Evolutionary conservation across 1,140 invertebrate genomes (phyloP).

Genomic region (Acromyrmex charruanus): DNA sequence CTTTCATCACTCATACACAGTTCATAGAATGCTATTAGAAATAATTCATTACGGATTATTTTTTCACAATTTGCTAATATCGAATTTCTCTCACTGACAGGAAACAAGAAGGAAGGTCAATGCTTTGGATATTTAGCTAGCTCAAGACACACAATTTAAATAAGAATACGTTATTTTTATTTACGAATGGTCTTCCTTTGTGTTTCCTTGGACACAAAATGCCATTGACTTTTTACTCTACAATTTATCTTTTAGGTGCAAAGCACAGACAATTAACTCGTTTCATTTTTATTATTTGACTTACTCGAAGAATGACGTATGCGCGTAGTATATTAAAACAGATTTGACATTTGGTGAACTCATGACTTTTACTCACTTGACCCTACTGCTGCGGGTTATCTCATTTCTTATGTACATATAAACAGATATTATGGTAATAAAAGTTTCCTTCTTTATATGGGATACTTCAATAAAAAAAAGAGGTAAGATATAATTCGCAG

Average conservation of each 20-base stretch:
- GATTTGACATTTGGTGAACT: constrained; percentile 78
- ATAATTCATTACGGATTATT: constrained; percentile 23
- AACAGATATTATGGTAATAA: constrained; percentile 80
- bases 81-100: constrained; percentile 16
- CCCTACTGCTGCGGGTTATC: constrained; percentile 71
- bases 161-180: constrained; percentile 42
- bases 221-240: constrained; percentile 42
- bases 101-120: constrained; percentile 26
- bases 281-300: constrained; percentile 66
- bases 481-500: neutral
- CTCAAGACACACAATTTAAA: constrained; percentile 9
- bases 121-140: neutral
- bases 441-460: constrained; percentile 64
- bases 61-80: constrained; percentile 41
- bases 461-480: constrained; percentile 58
- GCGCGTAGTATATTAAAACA: constrained; percentile 71
- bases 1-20: constrained; percentile 42
- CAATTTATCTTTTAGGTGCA: constrained; percentile 48
- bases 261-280: constrained; percentile 62
- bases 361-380: constrained; percentile 77
- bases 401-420: constrained; percentile 79
- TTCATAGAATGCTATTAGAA: constrained; percentile 51
- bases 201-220: constrained; percentile 26
- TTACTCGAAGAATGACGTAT: constrained; percentile 66
- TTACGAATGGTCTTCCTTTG: constrained; percentile 43